A percentile compares a stretch with the other conserved stretches of the same genome.
These are phyloP conservation scores for Ageneiosus marmoratus DNA, from an alignment of 2,113 vertebrate species.

Conservation along the genomic window DNA sequence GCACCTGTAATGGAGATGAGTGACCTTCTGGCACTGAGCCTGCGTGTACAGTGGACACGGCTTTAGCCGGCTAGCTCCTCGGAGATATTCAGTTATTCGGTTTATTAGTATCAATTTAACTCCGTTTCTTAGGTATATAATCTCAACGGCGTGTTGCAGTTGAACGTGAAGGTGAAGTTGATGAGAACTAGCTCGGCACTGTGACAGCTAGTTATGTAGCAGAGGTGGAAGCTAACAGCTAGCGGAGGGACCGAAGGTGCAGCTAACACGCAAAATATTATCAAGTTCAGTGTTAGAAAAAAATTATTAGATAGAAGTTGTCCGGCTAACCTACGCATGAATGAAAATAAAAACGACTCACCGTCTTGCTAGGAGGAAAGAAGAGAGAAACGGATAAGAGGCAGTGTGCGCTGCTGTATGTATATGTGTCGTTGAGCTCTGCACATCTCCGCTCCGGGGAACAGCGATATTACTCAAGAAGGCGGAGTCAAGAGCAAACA, in stretches of 20 bases:
- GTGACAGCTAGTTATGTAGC: constrained; percentile 5
- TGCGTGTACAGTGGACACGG: not conserved
- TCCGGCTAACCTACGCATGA: not conserved
- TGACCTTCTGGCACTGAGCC: constrained; percentile 6
- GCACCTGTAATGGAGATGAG: not conserved
- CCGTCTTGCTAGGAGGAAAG: not conserved
- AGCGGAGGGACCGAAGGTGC: not conserved
- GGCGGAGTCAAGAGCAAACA: constrained; percentile 17
- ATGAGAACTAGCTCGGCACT: not conserved
- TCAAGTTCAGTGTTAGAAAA: not conserved
- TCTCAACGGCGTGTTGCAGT: not conserved
- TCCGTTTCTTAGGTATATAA: not conserved
- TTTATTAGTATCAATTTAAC: no score
- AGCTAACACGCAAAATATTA: no score
- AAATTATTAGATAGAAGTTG: not conserved
- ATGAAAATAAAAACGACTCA: not conserved
- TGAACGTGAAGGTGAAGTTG: not conserved
- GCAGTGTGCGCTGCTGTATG: not conserved
- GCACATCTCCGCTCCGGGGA: not conserved
- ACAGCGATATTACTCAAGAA: not conserved
- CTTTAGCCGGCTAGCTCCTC: not conserved
- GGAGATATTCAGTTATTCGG: no score
- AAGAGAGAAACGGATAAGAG: not conserved
- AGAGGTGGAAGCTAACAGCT: not conserved
- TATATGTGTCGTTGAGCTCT: not conserved